A percentile compares a stretch with the other conserved stretches of the same genome.
Evolutionary conservation across 2,797 vertebrate genomes (phyloP).

Genomic region (Basileuterus tristriatus): DNA sequence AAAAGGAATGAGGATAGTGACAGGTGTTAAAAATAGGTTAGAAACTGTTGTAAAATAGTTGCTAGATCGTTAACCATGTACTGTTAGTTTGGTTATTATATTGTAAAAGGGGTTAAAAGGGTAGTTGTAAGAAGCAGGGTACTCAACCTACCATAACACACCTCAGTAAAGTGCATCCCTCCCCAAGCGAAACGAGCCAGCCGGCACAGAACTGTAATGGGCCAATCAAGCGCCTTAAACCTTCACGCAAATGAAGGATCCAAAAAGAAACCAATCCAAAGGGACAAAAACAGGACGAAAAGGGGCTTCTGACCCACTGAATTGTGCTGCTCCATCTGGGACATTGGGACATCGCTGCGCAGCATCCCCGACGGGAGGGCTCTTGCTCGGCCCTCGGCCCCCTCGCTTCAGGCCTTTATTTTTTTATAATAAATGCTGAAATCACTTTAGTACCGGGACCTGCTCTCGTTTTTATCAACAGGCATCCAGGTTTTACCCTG

Average conservation of each 20-base stretch:
- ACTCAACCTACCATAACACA: not conserved
- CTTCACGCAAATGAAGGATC: not conserved
- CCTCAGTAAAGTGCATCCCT: not conserved
- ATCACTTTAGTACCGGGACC: not conserved
- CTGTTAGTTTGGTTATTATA: not conserved
- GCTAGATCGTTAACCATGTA: not conserved
- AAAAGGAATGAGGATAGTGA: not conserved
- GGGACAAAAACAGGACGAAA: not conserved
- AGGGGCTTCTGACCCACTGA: not conserved
- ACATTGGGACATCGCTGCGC: too few relatives aligned
- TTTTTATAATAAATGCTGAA: not conserved
- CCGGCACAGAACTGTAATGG: too few relatives aligned
- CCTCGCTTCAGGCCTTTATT: not conserved
- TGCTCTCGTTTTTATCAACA: not conserved
- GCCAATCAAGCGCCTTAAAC: not conserved
- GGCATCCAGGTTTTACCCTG: not conserved
- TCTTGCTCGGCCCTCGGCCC: not conserved
- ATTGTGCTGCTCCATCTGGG: accelerated
- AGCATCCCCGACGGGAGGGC: not conserved
- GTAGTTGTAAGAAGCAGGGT: not conserved
- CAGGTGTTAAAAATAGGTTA: not conserved
- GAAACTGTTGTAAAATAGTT: not conserved
- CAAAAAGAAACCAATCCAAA: not conserved
- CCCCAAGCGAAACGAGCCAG: too few relatives aligned
- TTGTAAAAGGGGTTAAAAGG: not conserved